A percentile compares a stretch with the other conserved stretches of the same genome.
phyloP scores from a whole-genome alignment of 2,888 invertebrate species.

The Nipponacmea schrenckii region DNA sequence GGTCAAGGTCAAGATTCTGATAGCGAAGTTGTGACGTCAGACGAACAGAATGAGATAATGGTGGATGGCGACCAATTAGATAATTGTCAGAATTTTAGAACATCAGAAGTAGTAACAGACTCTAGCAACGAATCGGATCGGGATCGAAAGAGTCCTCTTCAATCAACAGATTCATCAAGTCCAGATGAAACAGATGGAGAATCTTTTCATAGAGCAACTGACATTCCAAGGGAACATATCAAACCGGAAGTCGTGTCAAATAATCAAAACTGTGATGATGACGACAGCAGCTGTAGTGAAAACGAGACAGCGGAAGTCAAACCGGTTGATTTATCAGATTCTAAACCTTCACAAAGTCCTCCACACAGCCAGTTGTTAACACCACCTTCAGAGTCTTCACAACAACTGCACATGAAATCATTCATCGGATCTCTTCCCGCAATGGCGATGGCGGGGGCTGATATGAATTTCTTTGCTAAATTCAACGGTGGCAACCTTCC shows the following conservation, averaged over 20 bases:
- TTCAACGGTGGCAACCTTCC: slow-evolving; percentile 34
- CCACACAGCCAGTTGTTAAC: background rate
- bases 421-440: slow-evolving; percentile 26
- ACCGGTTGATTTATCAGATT: slow-evolving; percentile 24
- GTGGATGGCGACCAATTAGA: slow-evolving; percentile 2
- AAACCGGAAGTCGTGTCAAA: background rate
- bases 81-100: slow-evolving; percentile 1
- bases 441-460: slow-evolving; percentile 31
- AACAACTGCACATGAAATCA: slow-evolving; percentile 17
- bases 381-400: slow-evolving; percentile 17
- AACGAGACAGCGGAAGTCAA: background rate
- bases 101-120: background rate
- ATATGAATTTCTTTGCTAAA: slow-evolving; percentile 34
- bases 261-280: background rate
- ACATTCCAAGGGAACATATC: background rate
- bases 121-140: slow-evolving; percentile 7
- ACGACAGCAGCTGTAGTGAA: slow-evolving; percentile 8
- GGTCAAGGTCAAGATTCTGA: background rate
- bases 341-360: background rate
- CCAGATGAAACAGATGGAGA: background rate
- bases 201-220: background rate
- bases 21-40: background rate
- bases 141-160: background rate
- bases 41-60: background rate
- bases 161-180: background rate